Evolutionary conservation across 2,888 invertebrate genomes (phyloP), one percentile per base, ranked within the genome.

Genomic region (Rhingia rostrata): DNA sequence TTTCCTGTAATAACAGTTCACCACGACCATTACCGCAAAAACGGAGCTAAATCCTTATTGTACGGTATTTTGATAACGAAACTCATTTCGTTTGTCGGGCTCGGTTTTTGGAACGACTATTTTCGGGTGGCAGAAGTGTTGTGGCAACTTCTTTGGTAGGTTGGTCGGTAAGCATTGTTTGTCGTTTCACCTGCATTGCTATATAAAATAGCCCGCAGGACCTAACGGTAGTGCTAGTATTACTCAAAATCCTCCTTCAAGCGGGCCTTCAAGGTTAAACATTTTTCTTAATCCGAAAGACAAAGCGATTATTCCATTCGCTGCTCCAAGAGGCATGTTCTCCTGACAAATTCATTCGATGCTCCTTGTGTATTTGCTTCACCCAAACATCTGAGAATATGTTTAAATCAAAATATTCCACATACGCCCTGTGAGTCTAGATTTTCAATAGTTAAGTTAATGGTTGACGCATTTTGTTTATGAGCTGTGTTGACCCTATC

Each of bases 1-100:
- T 84, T 84, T 84, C 83, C 83, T 84, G 83, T 84, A 84, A 84
- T 83, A 84, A 80, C 69, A 84, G 83, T 70, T 84, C 74, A 69
- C 73, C 83, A 69, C 64, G 73, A 67, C 78, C 83, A 83, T 83
- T 72, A 83, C 83, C 80, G 61, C 73, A 83, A 80, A 83, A 84
- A 58, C 83, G 74, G 73, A 58, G 53, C 73, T 69, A 64, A 80
- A 69, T 80, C 79, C 74, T 84, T 74, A 84, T 84, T 84, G 83
- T 80, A 74, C 69, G 83, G 83, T 80, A 84, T 84, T 84, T 80
- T 80, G 83, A 84, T 84, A 84, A 74, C 80, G 83, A 58, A 84
- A 84, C 80, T 84, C 69, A 84, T 84, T 84, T 84, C 41, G 83
- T 72, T 72, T 60, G 47, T 43, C 69, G 37, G 49, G 41, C 22